phyloP scores from a whole-genome alignment of 35 echinoderm and acorn worm genomes.

The Nesometra sesokonis region DNA sequence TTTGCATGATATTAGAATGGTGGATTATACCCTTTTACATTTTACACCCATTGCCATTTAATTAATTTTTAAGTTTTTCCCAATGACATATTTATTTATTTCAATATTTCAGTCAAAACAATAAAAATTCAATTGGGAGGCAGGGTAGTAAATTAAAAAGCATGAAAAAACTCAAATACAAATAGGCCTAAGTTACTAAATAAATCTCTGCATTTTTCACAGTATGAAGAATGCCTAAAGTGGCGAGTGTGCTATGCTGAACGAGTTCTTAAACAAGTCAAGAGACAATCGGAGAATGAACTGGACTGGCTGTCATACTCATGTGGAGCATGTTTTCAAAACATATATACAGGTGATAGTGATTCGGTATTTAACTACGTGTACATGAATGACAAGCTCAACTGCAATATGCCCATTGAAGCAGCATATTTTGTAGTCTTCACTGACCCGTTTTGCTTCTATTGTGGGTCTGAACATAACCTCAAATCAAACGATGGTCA shows the following conservation, averaged over 20 bases:
- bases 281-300: not conserved
- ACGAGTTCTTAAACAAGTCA: not conserved
- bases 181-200: no score
- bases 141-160: no score
- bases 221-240: conserved; percentile 8
- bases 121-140: no score
- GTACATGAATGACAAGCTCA: conserved; percentile 21
- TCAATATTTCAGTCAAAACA: no score
- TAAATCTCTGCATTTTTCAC: not conserved
- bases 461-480: conserved; percentile 18
- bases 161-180: no score
- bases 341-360: not conserved
- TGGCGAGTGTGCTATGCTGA: conserved; percentile 1
- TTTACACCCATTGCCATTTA: no score
- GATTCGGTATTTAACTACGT: not conserved
- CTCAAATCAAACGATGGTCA: not conserved
- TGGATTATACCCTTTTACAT: no score
- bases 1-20: no score
- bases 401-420: not conserved
- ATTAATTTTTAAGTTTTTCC: no score
- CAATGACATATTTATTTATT: no score
- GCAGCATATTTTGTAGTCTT: not conserved
- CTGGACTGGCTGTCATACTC: not conserved
- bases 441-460: conserved; percentile 6
- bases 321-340: conserved; percentile 14